A percentile compares a stretch with the other conserved stretches of the same genome.
Conservation (phyloP, 2,113 vertebrate species). For the Paradoxurus hermaphroditus region DNA sequence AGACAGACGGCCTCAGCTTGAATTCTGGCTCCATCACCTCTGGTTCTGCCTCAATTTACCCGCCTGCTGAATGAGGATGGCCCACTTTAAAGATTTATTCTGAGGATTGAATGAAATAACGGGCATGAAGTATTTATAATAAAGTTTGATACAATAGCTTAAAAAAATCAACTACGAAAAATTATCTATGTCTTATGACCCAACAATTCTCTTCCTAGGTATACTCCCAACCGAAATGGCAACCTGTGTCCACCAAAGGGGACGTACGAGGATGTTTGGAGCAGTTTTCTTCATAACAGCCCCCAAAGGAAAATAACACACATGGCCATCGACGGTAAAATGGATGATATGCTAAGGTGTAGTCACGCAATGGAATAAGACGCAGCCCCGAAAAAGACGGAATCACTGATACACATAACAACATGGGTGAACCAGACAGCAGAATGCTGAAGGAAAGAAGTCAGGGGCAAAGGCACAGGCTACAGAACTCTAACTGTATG, state of each 20-base stretch:
- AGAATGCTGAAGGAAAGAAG: background rate
- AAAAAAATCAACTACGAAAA: background rate
- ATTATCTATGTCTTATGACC: background rate
- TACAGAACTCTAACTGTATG: background rate
- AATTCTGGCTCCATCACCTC: background rate
- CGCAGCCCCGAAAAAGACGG: background rate
- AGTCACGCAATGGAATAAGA: background rate
- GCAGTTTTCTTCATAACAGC: background rate
- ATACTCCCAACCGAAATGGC: background rate
- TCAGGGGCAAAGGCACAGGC: background rate
- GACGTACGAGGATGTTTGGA: background rate
- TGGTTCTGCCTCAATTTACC: background rate
- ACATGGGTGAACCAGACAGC: background rate
- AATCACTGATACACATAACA: background rate
- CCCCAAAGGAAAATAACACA: background rate
- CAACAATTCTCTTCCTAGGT: background rate
- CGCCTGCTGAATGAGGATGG: background rate
- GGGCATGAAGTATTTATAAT: background rate
- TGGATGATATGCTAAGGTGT: background rate
- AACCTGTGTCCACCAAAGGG: background rate
- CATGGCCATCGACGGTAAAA: background rate
- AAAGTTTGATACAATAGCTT: background rate
- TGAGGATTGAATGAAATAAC: background rate
- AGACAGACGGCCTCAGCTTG: background rate
- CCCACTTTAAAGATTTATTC: background rate